Percentiles rank a stretch among this genome's conserved stretches.
These are phyloP conservation scores for Sardina pilchardus DNA, from an alignment of 2,113 vertebrate species.

Conservation along the genomic window DNA sequence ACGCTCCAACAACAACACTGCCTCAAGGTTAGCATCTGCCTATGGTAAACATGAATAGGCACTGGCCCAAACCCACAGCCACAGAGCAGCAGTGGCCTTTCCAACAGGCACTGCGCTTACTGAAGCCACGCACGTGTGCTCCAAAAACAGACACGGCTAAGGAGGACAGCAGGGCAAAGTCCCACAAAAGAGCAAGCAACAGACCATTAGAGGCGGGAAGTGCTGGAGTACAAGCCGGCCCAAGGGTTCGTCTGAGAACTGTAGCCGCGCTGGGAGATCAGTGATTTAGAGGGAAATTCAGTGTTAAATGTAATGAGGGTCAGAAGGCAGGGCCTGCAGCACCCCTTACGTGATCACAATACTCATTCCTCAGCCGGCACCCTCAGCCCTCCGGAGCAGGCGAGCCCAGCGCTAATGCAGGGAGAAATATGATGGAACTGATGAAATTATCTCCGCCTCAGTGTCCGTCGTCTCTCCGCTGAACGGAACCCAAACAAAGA, in stretches of 20 bases:
- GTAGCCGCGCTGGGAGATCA: conserved; percentile 43
- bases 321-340: conserved; percentile 38
- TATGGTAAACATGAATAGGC: conserved; percentile 33
- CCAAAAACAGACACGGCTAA: not conserved
- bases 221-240: not conserved
- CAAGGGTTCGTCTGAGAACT: conserved; percentile 38
- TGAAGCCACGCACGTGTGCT: not conserved
- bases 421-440: conserved; percentile 23
- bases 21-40: conserved; percentile 49
- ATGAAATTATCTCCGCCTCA: conserved; percentile 47
- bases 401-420: conserved; percentile 44
- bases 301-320: conserved; percentile 59
- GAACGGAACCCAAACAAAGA: conserved; percentile 26
- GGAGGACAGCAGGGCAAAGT: conserved; percentile 11
- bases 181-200: conserved; percentile 29
- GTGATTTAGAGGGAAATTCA: conserved; percentile 50
- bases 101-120: not conserved
- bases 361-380: conserved; percentile 38
- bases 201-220: conserved; percentile 30
- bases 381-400: conserved; percentile 10
- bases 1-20: conserved; percentile 20
- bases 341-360: conserved; percentile 51
- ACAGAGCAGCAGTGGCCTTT: conserved; percentile 23
- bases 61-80: conserved; percentile 23
- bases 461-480: conserved; percentile 50